A percentile compares a stretch with the other conserved stretches of the same genome.
These are phyloP conservation scores for Nesometra sesokonis DNA, from an alignment of 35 echinoderm and acorn worm species.

Conservation along the genomic window DNA sequence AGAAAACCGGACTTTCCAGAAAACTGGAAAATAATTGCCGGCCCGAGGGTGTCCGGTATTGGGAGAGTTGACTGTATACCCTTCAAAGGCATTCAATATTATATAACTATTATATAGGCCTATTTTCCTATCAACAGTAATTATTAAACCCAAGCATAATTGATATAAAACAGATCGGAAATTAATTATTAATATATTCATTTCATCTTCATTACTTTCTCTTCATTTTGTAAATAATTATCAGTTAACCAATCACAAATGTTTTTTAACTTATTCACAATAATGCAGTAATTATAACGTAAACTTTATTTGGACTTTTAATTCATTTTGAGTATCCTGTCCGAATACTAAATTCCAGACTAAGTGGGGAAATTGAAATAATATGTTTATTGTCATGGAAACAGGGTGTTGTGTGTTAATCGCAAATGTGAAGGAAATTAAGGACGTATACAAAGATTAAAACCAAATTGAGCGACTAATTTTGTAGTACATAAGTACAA, in stretches of 20 bases:
- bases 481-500: not conserved
- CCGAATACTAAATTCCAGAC: not conserved
- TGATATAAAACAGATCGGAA: not conserved
- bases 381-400: not conserved
- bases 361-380: not conserved
- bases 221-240: not conserved
- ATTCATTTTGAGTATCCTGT: not conserved
- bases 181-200: not conserved
- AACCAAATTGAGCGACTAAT: not conserved
- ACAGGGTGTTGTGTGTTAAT: not conserved
- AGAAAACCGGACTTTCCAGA: too few species aligned
- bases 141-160: too few species aligned
- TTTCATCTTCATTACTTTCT: not conserved
- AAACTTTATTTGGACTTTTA: not conserved
- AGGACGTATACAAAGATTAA: not conserved
- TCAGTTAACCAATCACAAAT: not conserved
- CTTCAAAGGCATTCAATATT: too few species aligned
- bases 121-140: too few species aligned
- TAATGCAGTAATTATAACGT: not conserved
- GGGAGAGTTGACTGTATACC: too few species aligned
- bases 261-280: not conserved
- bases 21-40: too few species aligned
- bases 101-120: too few species aligned
- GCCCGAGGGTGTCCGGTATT: too few species aligned
- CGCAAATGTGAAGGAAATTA: not conserved